Conservation (phyloP, 1,140 invertebrate species). For the Phocides pigmalion region DNA sequence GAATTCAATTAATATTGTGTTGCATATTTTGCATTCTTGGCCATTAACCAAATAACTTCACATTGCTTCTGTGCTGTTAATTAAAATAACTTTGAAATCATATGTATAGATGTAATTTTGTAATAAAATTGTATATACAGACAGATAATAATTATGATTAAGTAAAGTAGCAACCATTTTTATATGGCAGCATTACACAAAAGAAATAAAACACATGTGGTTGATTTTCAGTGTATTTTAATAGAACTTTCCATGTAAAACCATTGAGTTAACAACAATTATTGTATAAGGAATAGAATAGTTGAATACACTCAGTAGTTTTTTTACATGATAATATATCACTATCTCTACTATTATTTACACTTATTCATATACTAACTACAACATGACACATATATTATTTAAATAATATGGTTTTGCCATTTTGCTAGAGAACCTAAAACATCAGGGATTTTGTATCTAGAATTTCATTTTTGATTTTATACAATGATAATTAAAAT, state of each 20-base stretch:
- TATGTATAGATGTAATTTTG: conserved; percentile 66
- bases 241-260: conserved; percentile 53
- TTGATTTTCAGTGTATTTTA: conserved; percentile 53
- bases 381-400: too few relatives aligned
- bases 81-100: conserved; percentile 30
- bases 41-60: conserved; percentile 1
- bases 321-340: conserved; percentile 1
- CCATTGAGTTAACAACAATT: conserved; percentile 57
- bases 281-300: conserved; percentile 70
- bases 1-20: neutral
- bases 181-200: conserved; percentile 56
- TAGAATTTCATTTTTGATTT: too few relatives aligned
- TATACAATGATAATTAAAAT: too few relatives aligned
- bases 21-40: conserved; percentile 2
- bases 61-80: conserved; percentile 12
- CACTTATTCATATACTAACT: neutral
- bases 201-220: conserved; percentile 51
- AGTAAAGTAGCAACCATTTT: conserved; percentile 53
- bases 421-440: too few relatives aligned
- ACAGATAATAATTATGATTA: conserved; percentile 60
- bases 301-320: conserved; percentile 44
- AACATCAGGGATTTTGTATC: too few relatives aligned
- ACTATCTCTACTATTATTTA: neutral
- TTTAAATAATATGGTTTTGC: too few relatives aligned
- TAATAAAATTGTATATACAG: conserved; percentile 76